A percentile compares a stretch with the other conserved stretches of the same genome.
phyloP scores from a whole-genome alignment of 2,888 invertebrate genomes.

The Sinotaia quadrata region DNA sequence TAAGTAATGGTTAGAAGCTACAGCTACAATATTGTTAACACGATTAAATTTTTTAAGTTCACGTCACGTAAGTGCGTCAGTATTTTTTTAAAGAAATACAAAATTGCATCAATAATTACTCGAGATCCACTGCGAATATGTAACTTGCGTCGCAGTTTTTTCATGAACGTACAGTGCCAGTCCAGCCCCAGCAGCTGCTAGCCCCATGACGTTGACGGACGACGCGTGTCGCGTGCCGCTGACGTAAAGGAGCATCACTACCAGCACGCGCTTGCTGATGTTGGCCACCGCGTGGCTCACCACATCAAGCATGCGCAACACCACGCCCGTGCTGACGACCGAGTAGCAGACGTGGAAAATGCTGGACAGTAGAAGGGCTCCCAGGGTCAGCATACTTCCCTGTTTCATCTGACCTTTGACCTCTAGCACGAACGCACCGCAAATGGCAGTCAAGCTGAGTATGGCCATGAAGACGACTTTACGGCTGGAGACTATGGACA shows the following conservation, averaged over 20 bases:
- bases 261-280: conserved; percentile 38
- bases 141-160: conserved; percentile 3
- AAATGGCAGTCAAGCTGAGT: too few relatives aligned
- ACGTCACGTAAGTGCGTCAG: too few relatives aligned
- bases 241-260: conserved; percentile 36
- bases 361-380: too few relatives aligned
- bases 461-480: background rate
- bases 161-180: conserved; percentile 27
- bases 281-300: conserved; percentile 41
- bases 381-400: background rate
- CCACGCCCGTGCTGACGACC: conserved; percentile 32
- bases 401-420: too few relatives aligned
- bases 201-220: conserved; percentile 26
- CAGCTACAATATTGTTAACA: too few relatives aligned
- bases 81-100: too few relatives aligned
- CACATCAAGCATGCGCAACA: conserved; percentile 33
- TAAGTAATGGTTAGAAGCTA: too few relatives aligned
- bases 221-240: conserved; percentile 30
- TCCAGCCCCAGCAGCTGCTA: conserved; percentile 29
- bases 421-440: background rate
- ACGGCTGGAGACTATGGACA: too few relatives aligned
- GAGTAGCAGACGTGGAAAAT: conserved; percentile 39
- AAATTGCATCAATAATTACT: too few relatives aligned
- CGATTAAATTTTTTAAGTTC: too few relatives aligned
- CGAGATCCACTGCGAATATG: too few relatives aligned